Base-by-base conservation (phyloP, 2,797 vertebrate genomes). In the Carapus acus region DNA sequence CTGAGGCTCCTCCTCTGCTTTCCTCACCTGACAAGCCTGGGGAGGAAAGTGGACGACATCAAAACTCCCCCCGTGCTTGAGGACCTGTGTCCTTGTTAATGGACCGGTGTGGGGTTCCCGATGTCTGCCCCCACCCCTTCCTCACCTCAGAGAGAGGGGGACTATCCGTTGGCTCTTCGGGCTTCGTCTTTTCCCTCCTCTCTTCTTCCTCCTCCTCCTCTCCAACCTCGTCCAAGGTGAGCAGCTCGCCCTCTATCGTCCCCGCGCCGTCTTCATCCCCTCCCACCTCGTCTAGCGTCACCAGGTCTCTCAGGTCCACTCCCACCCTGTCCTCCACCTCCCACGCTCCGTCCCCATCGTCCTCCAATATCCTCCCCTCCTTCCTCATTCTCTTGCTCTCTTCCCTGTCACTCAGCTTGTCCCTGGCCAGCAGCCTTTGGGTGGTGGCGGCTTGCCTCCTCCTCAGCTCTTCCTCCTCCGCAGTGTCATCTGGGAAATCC, bases 181-280 rank as follows among this genome's bases (percentile, higher is more conserved):
- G 4, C 24, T 27, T 27, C 24, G 5, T 27, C 24, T 27, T 9
- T 9, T 27, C 24, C 24, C 9, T 4, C 5, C 9, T 27, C 5
- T 27, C 34, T 16, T 91, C 47, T 79, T 87, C 74, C 4, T 86
- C 86, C 16, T 91, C 90, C 18, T 92, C 88, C 21, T 87, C 90
- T 18, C 82, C 60, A 14, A 93, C 85, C 79, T 96, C 91, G 44
- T 96, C 93, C 57, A 94, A 85, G 4, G 92, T 93, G 22, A 94
- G 68, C 29, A 94, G 73, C 1, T 27, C 24, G 9, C 24, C 24
- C 24, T 27, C 24, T 27, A 4, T 27, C 23, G 1, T 57, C n/a
- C 1, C 21, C 18, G 50, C 66, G 17, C 67, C 74, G 17, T 43
- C 36, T 15, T 87, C 83, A 18, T 78, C 83, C 21, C 55, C 71